A percentile compares a stretch with the other conserved stretches of the same genome.
phyloP scores from a whole-genome alignment of 2,888 invertebrate species.

The Erebia palarica region DNA sequence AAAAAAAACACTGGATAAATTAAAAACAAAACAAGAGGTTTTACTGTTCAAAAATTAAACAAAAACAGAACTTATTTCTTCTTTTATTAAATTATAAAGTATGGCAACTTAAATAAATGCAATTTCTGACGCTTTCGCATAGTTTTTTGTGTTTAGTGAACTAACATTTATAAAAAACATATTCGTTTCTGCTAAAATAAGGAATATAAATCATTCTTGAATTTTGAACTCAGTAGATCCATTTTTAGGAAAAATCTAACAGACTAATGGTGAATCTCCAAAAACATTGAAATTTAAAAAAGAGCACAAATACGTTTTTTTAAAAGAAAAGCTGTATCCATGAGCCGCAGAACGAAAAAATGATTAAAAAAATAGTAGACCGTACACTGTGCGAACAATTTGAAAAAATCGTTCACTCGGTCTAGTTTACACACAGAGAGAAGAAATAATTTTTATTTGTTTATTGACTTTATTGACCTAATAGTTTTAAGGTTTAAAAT shows the following conservation, averaged over 20 bases:
- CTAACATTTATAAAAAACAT: neutral
- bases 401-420: neutral
- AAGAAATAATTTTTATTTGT: neutral
- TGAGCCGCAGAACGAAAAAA: neutral
- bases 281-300: neutral
- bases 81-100: neutral
- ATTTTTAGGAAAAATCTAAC: neutral
- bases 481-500: slow-evolving; percentile 8
- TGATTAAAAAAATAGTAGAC: neutral
- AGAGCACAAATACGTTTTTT: neutral
- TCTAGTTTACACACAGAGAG: neutral
- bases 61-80: slow-evolving; percentile 7
- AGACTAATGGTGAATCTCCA: neutral
- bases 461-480: slow-evolving; percentile 8
- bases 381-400: neutral
- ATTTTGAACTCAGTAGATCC: too few species aligned
- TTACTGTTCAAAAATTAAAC: neutral
- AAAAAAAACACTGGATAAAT: slow-evolving; percentile 14
- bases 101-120: slow-evolving; percentile 21
- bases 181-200: neutral
- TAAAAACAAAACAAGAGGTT: slow-evolving; percentile 5
- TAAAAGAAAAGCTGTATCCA: neutral
- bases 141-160: too few species aligned
- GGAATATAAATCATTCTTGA: too few species aligned
- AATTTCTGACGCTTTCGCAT: neutral